A percentile compares a stretch with the other conserved stretches of the same genome.
These are phyloP conservation scores for Lacerta bilineata DNA, from an alignment of 2,797 vertebrate species.

Conservation along the genomic window DNA sequence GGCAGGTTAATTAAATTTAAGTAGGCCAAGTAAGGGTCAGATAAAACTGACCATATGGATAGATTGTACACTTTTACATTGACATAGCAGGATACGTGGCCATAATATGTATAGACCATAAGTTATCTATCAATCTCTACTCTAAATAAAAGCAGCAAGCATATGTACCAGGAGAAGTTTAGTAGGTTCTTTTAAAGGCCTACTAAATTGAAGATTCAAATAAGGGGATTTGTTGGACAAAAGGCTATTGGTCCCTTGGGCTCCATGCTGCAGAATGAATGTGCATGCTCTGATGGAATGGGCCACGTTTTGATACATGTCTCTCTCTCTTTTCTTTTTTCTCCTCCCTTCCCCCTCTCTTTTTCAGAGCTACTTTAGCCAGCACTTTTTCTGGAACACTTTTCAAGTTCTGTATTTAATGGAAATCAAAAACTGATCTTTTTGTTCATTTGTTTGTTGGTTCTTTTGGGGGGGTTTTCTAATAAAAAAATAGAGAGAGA, in stretches of 20 bases:
- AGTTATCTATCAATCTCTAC: neutral
- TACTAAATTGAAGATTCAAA: neutral
- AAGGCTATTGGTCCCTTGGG: neutral
- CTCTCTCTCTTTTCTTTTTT: neutral
- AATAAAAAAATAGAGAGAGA: conserved; percentile 39
- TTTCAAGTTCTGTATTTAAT: conserved; percentile 78
- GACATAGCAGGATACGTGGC: no score
- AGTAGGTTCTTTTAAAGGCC: neutral
- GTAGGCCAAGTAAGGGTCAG: no score
- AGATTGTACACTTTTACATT: no score
- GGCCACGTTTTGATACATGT: neutral
- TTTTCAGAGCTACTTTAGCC: conserved; percentile 77
- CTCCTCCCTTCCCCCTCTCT: conserved; percentile 60
- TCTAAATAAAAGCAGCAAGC: neutral
- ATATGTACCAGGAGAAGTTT: neutral
- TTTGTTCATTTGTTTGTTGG: conserved; percentile 66
- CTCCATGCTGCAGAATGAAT: neutral
- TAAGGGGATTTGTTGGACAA: neutral
- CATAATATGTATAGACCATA: no score
- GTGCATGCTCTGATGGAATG: neutral
- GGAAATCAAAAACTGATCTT: conserved; percentile 67
- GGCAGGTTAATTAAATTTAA: no score
- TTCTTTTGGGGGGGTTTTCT: conserved; percentile 46
- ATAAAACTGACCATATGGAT: no score
- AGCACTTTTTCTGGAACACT: conserved; percentile 79